Base-by-base conservation (phyloP, 2,797 vertebrate species). In the Benthosema pterotum region DNA sequence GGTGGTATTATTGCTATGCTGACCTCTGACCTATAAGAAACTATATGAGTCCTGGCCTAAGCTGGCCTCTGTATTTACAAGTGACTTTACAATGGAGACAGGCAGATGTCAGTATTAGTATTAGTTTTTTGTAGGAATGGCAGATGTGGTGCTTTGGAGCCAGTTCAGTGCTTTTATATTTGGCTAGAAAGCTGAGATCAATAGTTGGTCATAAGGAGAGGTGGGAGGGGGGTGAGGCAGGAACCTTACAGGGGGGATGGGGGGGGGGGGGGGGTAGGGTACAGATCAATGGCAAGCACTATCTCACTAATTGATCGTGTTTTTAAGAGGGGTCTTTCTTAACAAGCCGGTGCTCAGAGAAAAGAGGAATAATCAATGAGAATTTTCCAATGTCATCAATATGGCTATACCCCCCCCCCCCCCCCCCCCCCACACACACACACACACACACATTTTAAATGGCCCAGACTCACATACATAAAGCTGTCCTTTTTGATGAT, bases 291-390 rank as follows among this genome's bases (percentile, higher is more conserved):
- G 80, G 74, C 67, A 57, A 83, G 87, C 91, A 87, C 89, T 92
- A 91, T 92, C 90, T 92, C 84, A 88, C 88, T 92, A 92, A 93
- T 93, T 93, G 90, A 93, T 93, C 86, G 69, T 83, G 85, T 91
- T 92, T 92, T 88, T 79, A 82, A 78, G 78, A 78, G 78, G 80
- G 87, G 59, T 80, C 80, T 86, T 90, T 91, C 88, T 91, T 92
- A 92, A 92, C 86, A 88, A 91, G 86, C 83, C 49, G 47, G 60
- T 49, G 60, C 82, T 80, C 84, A 72, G 85, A 88, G 84, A 83
- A 89, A 87, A 85, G 84, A 77, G 71, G 85, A 91, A 89, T 86
- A 92, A 92, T 93, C 92, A 84, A 92, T 92, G 77, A 61, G 82
- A 88, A 87, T 89, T 91, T 90, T 86, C 88, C 90, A 80, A 92